Evolutionary conservation across 2,113 vertebrate species (phyloP).

Genomic region (Entosphenus tridentatus): DNA sequence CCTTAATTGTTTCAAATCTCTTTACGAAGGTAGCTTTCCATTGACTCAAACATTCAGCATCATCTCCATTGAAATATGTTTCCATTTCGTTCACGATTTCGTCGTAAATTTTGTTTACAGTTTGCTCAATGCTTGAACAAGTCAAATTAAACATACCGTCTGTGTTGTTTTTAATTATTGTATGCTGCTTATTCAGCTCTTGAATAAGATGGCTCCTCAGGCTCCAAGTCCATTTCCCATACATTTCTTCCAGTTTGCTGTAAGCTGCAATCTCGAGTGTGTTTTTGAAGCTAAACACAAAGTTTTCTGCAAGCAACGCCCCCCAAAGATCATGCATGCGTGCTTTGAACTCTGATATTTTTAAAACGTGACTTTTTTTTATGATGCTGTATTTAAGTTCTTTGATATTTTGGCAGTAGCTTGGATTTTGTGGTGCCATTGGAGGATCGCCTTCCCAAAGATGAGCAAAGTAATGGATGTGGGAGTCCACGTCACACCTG

Average conservation of each 20-base stretch:
- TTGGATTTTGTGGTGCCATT: slow-evolving; percentile 11
- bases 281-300: slow-evolving; percentile 26
- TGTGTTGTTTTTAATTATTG: slow-evolving; percentile 16
- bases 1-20: too few relatives aligned
- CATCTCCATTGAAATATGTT: slow-evolving; percentile 18
- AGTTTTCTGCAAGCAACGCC: slow-evolving; percentile 16
- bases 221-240: slow-evolving; percentile 18
- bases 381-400: too few relatives aligned
- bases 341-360: too few relatives aligned
- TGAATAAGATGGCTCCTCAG: slow-evolving; percentile 18
- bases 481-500: slow-evolving; percentile 16
- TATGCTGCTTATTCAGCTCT: slow-evolving; percentile 16
- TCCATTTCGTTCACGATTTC: slow-evolving; percentile 11
- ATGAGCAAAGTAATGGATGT: slow-evolving; percentile 18
- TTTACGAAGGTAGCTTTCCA: slow-evolving; percentile 15
- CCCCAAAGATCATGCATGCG: too few relatives aligned
- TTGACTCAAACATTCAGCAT: slow-evolving; percentile 18
- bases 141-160: slow-evolving; percentile 7
- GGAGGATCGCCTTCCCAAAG: slow-evolving; percentile 23
- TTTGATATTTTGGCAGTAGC: too few relatives aligned
- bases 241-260: slow-evolving; percentile 16
- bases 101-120: neutral
- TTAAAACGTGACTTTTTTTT: too few relatives aligned
- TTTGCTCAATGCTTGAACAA: neutral
- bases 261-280: slow-evolving; percentile 19